Percentiles rank a stretch among this genome's conserved stretches.
Conservation (phyloP, 2,888 invertebrate genomes). For the Hybos culiciformis region DNA sequence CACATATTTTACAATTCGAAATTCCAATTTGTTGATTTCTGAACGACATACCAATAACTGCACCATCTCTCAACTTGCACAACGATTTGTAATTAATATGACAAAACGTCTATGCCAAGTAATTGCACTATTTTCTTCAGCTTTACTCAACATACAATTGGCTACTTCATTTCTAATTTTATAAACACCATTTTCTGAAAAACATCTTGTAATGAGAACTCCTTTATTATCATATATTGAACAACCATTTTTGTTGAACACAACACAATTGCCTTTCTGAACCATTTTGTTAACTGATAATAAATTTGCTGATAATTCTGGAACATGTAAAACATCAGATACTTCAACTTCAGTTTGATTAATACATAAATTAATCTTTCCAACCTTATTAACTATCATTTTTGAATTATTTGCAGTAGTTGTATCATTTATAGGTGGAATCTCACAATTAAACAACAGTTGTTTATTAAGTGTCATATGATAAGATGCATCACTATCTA, state of each 20-base stretch:
- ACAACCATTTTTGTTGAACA: not conserved
- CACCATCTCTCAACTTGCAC: too few relatives aligned
- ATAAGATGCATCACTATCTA: not conserved
- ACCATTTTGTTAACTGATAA: not conserved
- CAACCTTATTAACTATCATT: not conserved
- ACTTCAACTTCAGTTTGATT: not conserved
- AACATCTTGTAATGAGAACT: not conserved
- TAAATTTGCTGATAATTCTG: not conserved
- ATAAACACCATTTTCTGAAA: not conserved
- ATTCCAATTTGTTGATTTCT: too few relatives aligned
- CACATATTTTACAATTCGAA: too few relatives aligned
- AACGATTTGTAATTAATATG: too few relatives aligned
- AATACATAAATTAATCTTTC: not conserved
- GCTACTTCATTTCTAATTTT: not conserved
- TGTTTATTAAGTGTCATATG: slow-evolving; percentile 6
- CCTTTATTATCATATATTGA: not conserved
- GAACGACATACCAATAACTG: too few relatives aligned
- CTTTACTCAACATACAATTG: not conserved
- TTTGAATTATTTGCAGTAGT: not conserved
- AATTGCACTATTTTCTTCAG: not conserved
- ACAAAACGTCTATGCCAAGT: not conserved
- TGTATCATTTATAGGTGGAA: not conserved
- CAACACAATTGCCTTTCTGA: not conserved
- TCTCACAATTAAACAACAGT: not conserved
- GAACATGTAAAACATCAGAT: not conserved